phyloP scores from a whole-genome alignment of 2,113 vertebrate species.

The Takifugu flavidus region DNA sequence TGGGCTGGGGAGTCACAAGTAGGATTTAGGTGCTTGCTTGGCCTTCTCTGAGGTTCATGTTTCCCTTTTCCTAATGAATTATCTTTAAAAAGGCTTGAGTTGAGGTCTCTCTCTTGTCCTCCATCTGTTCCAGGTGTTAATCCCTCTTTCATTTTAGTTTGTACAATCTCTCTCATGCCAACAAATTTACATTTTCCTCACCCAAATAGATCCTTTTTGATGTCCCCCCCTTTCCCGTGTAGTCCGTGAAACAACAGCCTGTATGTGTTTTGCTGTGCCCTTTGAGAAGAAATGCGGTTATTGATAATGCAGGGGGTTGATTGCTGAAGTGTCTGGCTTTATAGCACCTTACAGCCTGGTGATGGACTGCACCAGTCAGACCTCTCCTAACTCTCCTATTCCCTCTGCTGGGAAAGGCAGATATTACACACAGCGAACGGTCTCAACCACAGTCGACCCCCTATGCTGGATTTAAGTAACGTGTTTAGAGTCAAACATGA shows the following conservation, averaged over 20 bases:
- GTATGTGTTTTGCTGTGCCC: constrained; percentile 10
- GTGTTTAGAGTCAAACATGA: constrained; percentile 2
- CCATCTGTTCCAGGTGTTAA: constrained; percentile 33
- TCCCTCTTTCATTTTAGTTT: constrained; percentile 22
- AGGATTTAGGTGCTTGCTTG: constrained; percentile 74
- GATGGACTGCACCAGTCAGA: constrained; percentile 56
- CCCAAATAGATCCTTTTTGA: neutral
- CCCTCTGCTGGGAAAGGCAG: constrained; percentile 82
- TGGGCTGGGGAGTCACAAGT: constrained; percentile 76
- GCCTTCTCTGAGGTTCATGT: constrained; percentile 73
- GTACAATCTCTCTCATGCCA: constrained; percentile 10
- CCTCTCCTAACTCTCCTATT: constrained; percentile 76
- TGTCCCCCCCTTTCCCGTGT: neutral
- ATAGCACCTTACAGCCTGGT: constrained; percentile 48
- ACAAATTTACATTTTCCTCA: neutral
- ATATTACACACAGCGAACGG: constrained; percentile 62
- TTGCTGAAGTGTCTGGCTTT: constrained; percentile 44
- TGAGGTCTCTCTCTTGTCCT: constrained; percentile 44
- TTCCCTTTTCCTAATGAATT: constrained; percentile 75
- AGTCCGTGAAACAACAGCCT: neutral
- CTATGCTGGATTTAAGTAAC: constrained; percentile 22
- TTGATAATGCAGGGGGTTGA: constrained; percentile 32
- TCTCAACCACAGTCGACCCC: constrained; percentile 4
- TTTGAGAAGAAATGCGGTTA: constrained; percentile 23
- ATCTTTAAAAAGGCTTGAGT: constrained; percentile 57